phyloP scores from a whole-genome alignment of 2,888 invertebrate species.

The Thereva nobilitata region DNA sequence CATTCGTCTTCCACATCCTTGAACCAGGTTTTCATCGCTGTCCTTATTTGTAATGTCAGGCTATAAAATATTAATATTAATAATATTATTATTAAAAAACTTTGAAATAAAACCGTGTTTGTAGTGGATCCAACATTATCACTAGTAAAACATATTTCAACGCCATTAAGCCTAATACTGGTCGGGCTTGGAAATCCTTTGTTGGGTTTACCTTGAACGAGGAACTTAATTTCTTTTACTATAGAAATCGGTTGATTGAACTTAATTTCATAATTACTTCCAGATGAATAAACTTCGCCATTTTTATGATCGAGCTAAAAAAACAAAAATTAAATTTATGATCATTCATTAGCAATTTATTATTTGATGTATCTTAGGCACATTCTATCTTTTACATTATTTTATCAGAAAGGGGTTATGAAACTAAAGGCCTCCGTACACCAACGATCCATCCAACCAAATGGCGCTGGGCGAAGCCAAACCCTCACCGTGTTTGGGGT shows the following conservation, averaged over 20 bases:
- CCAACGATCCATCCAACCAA: no score
- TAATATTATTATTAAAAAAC: background rate
- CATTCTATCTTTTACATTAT: no score
- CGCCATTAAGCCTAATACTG: constrained; percentile 33
- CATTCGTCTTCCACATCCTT: constrained; percentile 33
- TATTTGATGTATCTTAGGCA: no score
- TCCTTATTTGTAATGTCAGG: no score
- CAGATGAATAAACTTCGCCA: background rate
- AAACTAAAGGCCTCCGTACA: no score
- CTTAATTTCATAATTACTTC: constrained; percentile 31
- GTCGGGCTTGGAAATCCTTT: constrained; percentile 35
- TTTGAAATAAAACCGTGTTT: background rate
- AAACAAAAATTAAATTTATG: background rate
- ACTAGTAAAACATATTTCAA: constrained; percentile 31
- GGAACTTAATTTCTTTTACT: constrained; percentile 25
- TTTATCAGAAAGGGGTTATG: no score
- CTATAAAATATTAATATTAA: no score
- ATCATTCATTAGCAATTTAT: background rate
- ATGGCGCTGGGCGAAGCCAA: no score
- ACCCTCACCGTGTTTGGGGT: no score
- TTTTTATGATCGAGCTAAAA: constrained; percentile 6
- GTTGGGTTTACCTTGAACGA: constrained; percentile 36
- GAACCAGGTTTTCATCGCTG: background rate
- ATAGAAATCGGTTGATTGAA: constrained; percentile 18
- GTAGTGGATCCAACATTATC: background rate